Evolutionary conservation across 2,888 invertebrate genomes (phyloP).

Genomic region (Dimorphilus gyrociliatus): DNA sequence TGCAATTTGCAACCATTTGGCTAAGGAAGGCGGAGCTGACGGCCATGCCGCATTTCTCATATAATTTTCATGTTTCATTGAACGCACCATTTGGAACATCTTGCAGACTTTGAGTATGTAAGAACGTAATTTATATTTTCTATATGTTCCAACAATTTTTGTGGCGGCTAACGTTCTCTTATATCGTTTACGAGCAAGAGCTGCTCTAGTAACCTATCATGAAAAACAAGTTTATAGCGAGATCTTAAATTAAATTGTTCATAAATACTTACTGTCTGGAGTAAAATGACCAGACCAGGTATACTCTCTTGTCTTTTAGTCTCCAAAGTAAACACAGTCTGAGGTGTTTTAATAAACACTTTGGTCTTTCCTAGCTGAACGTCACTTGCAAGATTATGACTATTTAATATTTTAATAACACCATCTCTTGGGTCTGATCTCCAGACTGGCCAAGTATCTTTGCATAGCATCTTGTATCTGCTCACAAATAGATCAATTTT

Average conservation of each 20-base stretch:
- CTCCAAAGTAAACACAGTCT: slow-evolving; percentile 74
- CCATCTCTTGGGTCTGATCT: slow-evolving; percentile 60
- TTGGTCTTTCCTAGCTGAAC: slow-evolving; percentile 90
- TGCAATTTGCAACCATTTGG: too few relatives aligned
- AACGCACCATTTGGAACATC: slow-evolving; percentile 43
- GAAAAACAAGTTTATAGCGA: neutral
- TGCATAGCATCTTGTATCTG: slow-evolving; percentile 89
- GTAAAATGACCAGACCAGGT: slow-evolving; percentile 71
- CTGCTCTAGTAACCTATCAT: slow-evolving; percentile 56
- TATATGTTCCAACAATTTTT: slow-evolving; percentile 62
- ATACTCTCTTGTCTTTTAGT: slow-evolving; percentile 66
- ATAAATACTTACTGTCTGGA: slow-evolving; percentile 59
- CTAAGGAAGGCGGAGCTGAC: too few relatives aligned
- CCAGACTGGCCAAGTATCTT: slow-evolving; percentile 93
- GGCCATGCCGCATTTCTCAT: neutral
- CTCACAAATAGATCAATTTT: neutral
- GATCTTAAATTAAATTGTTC: neutral
- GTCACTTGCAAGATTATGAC: slow-evolving; percentile 58
- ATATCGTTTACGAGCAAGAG: slow-evolving; percentile 58
- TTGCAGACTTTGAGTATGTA: slow-evolving; percentile 51
- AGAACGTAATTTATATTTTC: slow-evolving; percentile 54
- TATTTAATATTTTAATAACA: slow-evolving; percentile 57
- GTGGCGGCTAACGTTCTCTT: slow-evolving; percentile 69
- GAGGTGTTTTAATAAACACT: slow-evolving; percentile 80
- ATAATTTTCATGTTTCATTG: neutral